phyloP scores from a whole-genome alignment of 2,888 invertebrate species.

The Drosophila neonasuta region DNA sequence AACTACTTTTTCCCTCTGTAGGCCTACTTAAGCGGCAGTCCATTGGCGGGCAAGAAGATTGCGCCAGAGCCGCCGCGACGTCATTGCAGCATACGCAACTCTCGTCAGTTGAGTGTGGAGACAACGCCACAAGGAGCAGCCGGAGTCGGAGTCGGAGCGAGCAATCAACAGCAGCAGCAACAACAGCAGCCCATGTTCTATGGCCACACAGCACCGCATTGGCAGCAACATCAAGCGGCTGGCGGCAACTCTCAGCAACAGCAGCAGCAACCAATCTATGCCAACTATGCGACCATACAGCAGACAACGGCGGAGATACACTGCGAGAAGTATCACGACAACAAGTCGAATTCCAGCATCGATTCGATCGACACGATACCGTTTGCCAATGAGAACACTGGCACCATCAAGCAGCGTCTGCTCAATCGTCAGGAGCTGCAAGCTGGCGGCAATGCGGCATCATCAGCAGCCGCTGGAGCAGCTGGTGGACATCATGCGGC shows the following conservation, averaged over 20 bases:
- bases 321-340: slow-evolving; percentile 82
- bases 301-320: slow-evolving; percentile 86
- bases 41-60: slow-evolving; percentile 89
- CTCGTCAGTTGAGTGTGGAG: slow-evolving; percentile 70
- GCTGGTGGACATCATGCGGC: slow-evolving; percentile 80
- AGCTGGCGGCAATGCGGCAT: slow-evolving; percentile 76
- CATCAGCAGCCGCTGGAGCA: slow-evolving; percentile 5
- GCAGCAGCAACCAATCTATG: slow-evolving; percentile 81
- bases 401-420: slow-evolving; percentile 95
- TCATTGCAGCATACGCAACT: slow-evolving; percentile 84
- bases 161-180: slow-evolving; percentile 38
- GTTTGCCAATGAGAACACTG: slow-evolving; percentile 99
- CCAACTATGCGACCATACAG: slow-evolving; percentile 82
- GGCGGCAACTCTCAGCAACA: slow-evolving; percentile 39
- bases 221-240: slow-evolving; percentile 56
- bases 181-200: slow-evolving; percentile 60
- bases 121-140: slow-evolving; percentile 33
- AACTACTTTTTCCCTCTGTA: slow-evolving; percentile 41
- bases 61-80: slow-evolving; percentile 92
- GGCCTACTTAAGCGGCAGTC: slow-evolving; percentile 86
- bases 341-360: slow-evolving; percentile 94
- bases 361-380: slow-evolving; percentile 96
- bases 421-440: slow-evolving; percentile 83
- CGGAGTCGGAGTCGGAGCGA: slow-evolving; percentile 55
- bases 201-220: slow-evolving; percentile 60